These are phyloP conservation scores for Cyprinodon diabolis DNA, from an alignment of 2,797 vertebrate species.

Conservation along the genomic window DNA sequence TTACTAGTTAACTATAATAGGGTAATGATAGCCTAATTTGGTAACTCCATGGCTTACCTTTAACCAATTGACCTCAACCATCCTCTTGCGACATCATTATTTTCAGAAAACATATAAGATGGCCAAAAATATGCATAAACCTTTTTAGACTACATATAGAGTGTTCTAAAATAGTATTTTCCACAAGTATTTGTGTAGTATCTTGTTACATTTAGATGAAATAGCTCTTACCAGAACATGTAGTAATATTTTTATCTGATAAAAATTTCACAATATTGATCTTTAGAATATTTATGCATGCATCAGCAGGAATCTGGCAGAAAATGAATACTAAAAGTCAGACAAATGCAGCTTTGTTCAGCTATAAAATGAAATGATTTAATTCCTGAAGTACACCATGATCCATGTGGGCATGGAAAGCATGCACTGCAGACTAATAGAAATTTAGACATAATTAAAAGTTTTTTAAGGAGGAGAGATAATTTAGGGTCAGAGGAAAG, in stretches of 20 bases:
- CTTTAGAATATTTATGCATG: background rate
- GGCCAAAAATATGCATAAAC: background rate
- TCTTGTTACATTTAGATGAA: background rate
- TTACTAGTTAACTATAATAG: background rate
- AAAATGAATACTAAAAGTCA: background rate
- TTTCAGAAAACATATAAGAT: background rate
- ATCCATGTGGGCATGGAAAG: background rate
- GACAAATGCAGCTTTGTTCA: background rate
- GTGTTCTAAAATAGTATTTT: background rate
- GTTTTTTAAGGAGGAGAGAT: slow-evolving; percentile 15
- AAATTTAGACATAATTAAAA: slow-evolving; percentile 38
- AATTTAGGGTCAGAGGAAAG: slow-evolving; percentile 11
- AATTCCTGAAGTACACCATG: background rate
- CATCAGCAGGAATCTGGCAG: background rate
- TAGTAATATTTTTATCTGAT: background rate
- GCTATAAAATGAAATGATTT: background rate
- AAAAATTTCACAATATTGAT: slow-evolving; percentile 1
- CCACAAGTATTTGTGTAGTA: background rate
- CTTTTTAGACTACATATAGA: background rate
- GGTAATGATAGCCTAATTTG: background rate
- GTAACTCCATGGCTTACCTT: background rate
- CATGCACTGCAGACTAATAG: slow-evolving; percentile 3
- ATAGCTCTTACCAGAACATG: background rate
- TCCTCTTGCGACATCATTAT: background rate
- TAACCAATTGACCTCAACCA: background rate